Base-by-base conservation (phyloP, 2,797 vertebrate genomes). In the Carcharodon carcharias region DNA sequence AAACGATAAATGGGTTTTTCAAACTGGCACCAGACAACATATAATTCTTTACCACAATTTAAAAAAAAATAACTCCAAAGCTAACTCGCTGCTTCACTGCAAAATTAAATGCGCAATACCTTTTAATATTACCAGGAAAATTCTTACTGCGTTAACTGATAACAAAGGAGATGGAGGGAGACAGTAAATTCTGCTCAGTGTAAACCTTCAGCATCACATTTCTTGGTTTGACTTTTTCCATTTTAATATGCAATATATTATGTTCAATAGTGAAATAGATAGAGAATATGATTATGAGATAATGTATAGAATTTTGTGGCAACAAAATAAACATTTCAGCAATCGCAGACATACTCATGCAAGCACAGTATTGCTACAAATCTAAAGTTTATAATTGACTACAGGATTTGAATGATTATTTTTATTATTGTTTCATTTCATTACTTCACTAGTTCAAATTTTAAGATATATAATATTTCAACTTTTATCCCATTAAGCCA, bases 61-160 rank as follows among this genome's bases (percentile, higher is more conserved):
- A 61, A 4, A n/a, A 31, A 16, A 58, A 58, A 61, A 31, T 58
- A 35, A 92, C 87, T 28, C 45, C 18, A 35, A 63, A 23, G 28
- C 73, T n/a, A n/a, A 77, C n/a, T 77, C 73, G n/a, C 35, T 61
- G 58, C 31, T 92, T 61, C 35, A 92, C 91, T 65, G 31, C 5
- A n/a, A 93, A 93, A 65, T 93, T 63, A 63, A 93, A 93, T 93
- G 0, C 65, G 58, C 18, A 63, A 40, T 54, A 12, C 31, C 21
- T 93, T 93, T 69, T 69, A 95, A 95, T 50, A 28, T n/a, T 26
- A 31, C 65, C 63, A 95, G 65, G 93, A 28, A n/a, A 91, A 71
- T 16, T 95, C 21, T 94, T 26, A 11, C 65, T 69, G 21, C 50
- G 31, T 50, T 50, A 94, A 94, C 40, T 67, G 54, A 91, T 40